phyloP scores from a whole-genome alignment of 2,797 vertebrate species.

The Pempheris klunzingeri region DNA sequence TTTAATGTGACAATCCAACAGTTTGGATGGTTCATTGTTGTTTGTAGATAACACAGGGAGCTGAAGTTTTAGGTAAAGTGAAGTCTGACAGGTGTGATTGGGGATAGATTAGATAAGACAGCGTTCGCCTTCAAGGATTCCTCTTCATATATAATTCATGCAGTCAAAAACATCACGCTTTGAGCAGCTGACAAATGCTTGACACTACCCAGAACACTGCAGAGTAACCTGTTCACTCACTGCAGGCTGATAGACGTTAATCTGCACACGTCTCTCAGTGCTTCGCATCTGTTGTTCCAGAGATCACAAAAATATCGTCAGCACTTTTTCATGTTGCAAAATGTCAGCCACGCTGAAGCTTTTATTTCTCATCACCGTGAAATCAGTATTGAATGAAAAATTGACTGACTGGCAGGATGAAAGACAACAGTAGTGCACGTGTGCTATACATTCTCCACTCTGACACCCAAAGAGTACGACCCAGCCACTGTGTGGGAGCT shows the following conservation, averaged over 20 bases:
- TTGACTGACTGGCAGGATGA: slow-evolving; percentile 53
- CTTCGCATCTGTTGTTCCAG: slow-evolving; percentile 55
- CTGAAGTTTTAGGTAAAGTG: slow-evolving; percentile 14
- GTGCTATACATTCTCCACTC: slow-evolving; percentile 26
- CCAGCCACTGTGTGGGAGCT: not conserved
- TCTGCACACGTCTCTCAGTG: slow-evolving; percentile 19
- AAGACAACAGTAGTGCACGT: slow-evolving; percentile 45
- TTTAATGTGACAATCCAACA: not conserved
- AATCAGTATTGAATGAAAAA: slow-evolving; percentile 48
- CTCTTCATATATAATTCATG: slow-evolving; percentile 57
- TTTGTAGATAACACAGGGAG: slow-evolving; percentile 11
- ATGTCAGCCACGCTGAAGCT: slow-evolving; percentile 56
- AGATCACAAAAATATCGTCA: slow-evolving; percentile 69
- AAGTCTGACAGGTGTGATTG: slow-evolving; percentile 46
- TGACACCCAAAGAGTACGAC: slow-evolving; percentile 27
- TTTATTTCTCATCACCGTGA: slow-evolving; percentile 53
- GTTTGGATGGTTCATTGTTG: slow-evolving; percentile 1
- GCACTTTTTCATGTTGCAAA: slow-evolving; percentile 55
- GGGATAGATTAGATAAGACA: slow-evolving; percentile 26
- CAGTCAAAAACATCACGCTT: slow-evolving; percentile 47
- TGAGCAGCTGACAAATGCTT: slow-evolving; percentile 30
- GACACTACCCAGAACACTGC: slow-evolving; percentile 19
- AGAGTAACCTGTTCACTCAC: slow-evolving; percentile 49
- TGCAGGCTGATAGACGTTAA: slow-evolving; percentile 52
- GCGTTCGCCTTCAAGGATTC: slow-evolving; percentile 35